Conservation (phyloP, 2,113 vertebrate species). For the Notiomystis cincta region DNA sequence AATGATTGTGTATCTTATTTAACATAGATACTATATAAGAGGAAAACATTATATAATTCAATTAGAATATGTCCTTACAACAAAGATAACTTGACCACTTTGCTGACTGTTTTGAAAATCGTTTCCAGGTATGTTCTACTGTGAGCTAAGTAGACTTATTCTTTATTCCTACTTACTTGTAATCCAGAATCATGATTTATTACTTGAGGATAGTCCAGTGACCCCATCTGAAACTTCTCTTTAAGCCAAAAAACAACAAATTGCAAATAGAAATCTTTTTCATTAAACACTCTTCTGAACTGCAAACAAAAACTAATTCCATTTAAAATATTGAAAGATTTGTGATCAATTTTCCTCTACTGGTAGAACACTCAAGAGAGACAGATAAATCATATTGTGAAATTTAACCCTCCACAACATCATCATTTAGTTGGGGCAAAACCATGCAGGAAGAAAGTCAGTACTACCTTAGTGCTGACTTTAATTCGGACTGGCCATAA, state of each 20-base stretch:
- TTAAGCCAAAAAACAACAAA: background rate
- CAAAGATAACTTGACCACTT: background rate
- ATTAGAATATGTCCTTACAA: background rate
- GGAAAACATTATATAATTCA: background rate
- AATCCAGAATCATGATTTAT: background rate
- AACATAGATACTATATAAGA: background rate
- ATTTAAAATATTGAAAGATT: background rate
- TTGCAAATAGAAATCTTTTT: background rate
- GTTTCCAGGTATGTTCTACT: background rate
- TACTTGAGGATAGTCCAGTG: background rate
- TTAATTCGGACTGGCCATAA: background rate
- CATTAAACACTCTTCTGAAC: background rate
- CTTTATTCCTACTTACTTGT: background rate
- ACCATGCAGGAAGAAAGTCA: background rate
- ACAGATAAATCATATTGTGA: background rate
- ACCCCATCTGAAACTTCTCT: background rate
- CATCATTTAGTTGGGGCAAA: background rate
- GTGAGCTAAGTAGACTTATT: background rate
- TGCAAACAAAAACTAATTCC: background rate
- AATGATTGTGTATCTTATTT: background rate
- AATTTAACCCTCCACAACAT: background rate
- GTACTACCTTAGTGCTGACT: background rate
- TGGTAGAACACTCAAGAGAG: background rate
- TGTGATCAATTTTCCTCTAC: background rate
- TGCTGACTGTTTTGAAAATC: background rate